Evolutionary conservation across 1,140 invertebrate genomes (phyloP).

Genomic region (Scaptomyza graminum): DNA sequence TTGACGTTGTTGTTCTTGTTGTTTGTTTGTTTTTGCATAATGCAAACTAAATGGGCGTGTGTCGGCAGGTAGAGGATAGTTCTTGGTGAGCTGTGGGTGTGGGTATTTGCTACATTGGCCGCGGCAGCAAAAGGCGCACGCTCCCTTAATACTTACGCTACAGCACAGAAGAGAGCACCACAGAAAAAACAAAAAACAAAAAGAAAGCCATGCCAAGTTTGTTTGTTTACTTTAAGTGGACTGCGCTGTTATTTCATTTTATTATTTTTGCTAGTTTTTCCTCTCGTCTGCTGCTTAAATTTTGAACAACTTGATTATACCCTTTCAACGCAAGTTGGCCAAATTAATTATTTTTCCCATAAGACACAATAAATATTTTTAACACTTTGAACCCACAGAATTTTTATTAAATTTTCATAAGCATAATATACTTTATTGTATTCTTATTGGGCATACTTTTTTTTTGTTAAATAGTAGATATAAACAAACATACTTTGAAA

Average conservation of each 20-base stretch:
- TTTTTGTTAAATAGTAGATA: too few species aligned
- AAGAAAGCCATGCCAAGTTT: constrained; percentile 8
- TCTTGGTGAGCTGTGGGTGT: neutral
- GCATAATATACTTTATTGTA: too few species aligned
- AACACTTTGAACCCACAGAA: too few species aligned
- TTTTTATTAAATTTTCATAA: too few species aligned
- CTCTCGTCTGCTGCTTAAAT: neutral
- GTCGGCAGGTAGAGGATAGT: neutral
- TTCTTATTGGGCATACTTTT: too few species aligned
- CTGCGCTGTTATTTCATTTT: constrained; percentile 32
- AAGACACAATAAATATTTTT: too few species aligned
- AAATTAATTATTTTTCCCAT: too few species aligned
- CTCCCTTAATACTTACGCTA: constrained; percentile 6
- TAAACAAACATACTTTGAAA: too few species aligned
- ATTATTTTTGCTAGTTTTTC: constrained; percentile 23
- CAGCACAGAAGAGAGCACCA: neutral
- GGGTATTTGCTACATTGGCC: neutral
- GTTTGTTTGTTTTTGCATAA: constrained; percentile 29
- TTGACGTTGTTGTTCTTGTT: constrained; percentile 1
- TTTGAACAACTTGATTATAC: too few species aligned
- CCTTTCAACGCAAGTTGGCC: too few species aligned
- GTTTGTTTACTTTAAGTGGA: constrained; percentile 50
- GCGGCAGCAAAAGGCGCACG: constrained; percentile 30
- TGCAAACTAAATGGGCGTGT: constrained; percentile 25
- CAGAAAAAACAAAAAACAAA: constrained; percentile 10